Percentiles rank a stretch among this genome's conserved stretches.
Evolutionary conservation across 2,888 invertebrate genomes (phyloP).

Genomic region (Cryptus armator): DNA sequence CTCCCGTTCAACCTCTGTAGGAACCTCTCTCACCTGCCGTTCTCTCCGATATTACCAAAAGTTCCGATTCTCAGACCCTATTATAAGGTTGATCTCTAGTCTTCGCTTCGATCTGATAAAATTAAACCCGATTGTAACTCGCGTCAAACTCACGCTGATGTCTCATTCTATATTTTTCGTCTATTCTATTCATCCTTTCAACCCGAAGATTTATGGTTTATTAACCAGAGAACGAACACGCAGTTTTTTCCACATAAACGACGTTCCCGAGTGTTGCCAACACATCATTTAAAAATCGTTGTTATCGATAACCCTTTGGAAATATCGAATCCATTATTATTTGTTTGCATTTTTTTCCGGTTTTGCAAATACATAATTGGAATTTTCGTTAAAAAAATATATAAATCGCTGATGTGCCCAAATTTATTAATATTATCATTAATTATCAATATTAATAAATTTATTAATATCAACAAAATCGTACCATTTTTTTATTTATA

Average conservation of each 20-base stretch:
- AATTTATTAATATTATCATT: too few relatives aligned
- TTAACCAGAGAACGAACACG: background rate
- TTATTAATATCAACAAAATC: too few relatives aligned
- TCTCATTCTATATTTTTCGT: background rate
- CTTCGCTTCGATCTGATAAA: conserved; percentile 66
- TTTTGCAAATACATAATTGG: too few relatives aligned
- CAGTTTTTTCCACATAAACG: too few relatives aligned
- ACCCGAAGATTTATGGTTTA: background rate
- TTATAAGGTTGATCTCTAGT: conserved; percentile 47
- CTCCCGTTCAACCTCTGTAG: background rate
- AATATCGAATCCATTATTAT: background rate
- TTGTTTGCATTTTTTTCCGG: too few relatives aligned
- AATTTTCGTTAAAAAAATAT: too few relatives aligned
- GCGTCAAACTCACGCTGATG: background rate
- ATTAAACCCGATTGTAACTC: conserved; percentile 44
- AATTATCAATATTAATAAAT: too few relatives aligned
- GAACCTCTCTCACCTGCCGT: conserved; percentile 64
- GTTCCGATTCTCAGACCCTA: conserved; percentile 40
- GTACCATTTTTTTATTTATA: background rate
- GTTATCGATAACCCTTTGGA: too few relatives aligned
- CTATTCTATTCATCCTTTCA: background rate
- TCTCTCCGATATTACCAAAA: conserved; percentile 2
- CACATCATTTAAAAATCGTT: too few relatives aligned
- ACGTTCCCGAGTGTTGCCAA: too few relatives aligned
- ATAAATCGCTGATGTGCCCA: too few relatives aligned